Conservation (phyloP, 1,140 invertebrate genomes). For the Plodia interpunctella region DNA sequence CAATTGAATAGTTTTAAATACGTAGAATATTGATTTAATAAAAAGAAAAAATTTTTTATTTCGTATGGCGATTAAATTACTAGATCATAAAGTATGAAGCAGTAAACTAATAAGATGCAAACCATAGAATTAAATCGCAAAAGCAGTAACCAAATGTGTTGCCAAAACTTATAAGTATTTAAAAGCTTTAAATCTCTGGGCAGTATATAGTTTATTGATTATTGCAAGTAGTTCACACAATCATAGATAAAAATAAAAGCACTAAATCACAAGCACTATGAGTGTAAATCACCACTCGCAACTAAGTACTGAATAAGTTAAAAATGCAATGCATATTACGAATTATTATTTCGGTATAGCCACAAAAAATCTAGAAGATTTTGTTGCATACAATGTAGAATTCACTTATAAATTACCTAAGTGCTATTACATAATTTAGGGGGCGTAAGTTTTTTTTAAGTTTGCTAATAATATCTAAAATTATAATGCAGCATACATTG, state of each 20-base stretch:
- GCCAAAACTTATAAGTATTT: too few species aligned
- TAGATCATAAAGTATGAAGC: too few species aligned
- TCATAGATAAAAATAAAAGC: conserved; percentile 11
- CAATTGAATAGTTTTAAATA: background rate
- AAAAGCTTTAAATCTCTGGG: too few species aligned
- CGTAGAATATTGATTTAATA: background rate
- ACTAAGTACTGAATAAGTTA: conserved; percentile 12
- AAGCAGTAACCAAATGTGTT: too few species aligned
- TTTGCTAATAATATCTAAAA: conserved; percentile 13
- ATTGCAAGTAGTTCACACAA: conserved; percentile 2
- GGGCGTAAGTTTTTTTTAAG: conserved; percentile 7
- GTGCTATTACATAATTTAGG: conserved; percentile 13
- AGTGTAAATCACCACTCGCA: background rate
- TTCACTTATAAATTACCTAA: conserved; percentile 18
- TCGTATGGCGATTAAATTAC: too few species aligned
- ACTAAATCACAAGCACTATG: conserved; percentile 12
- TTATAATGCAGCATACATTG: too few species aligned
- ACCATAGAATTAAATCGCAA: too few species aligned
- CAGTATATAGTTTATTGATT: too few species aligned
- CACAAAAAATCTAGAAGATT: conserved; percentile 6
- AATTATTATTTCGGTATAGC: background rate
- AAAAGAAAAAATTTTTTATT: background rate
- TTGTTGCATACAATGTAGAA: conserved; percentile 15
- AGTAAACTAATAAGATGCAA: too few species aligned
- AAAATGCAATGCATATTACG: background rate